Evolutionary conservation across 2,113 vertebrate genomes (phyloP).

Genomic region (Mixornis gularis): DNA sequence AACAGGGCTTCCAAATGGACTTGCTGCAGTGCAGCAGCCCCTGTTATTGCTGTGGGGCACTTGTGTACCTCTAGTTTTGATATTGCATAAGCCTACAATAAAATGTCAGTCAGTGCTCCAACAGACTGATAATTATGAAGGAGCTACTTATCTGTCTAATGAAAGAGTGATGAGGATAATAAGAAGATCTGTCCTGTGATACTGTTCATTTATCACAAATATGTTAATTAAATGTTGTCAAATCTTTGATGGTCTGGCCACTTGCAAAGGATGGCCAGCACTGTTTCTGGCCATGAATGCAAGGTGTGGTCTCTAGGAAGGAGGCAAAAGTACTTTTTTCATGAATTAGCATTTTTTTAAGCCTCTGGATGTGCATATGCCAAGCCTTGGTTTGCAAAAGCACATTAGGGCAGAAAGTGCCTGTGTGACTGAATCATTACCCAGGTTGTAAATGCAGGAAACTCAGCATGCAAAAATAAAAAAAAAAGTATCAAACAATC

Average conservation of each 20-base stretch:
- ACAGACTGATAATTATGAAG: neutral
- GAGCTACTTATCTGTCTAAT: neutral
- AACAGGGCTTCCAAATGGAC: neutral
- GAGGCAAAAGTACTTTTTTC: neutral
- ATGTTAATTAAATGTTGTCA: conserved; percentile 13
- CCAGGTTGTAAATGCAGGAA: neutral
- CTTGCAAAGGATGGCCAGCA: neutral
- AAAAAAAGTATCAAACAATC: neutral
- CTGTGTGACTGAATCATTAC: neutral
- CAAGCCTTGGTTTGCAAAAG: neutral
- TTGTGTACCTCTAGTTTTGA: neutral
- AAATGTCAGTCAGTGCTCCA: neutral
- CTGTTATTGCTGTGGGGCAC: neutral
- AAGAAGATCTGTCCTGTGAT: neutral
- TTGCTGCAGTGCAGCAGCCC: neutral
- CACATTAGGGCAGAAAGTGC: neutral
- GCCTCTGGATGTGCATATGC: neutral
- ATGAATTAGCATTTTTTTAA: neutral
- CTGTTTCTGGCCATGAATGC: neutral
- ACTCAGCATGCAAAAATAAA: neutral
- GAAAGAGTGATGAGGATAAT: neutral
- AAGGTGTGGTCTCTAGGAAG: neutral
- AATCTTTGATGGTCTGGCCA: neutral
- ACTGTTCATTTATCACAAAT: neutral
- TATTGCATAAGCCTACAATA: neutral